phyloP scores from a whole-genome alignment of 2,113 vertebrate genomes.

The Otocyon megalotis region DNA sequence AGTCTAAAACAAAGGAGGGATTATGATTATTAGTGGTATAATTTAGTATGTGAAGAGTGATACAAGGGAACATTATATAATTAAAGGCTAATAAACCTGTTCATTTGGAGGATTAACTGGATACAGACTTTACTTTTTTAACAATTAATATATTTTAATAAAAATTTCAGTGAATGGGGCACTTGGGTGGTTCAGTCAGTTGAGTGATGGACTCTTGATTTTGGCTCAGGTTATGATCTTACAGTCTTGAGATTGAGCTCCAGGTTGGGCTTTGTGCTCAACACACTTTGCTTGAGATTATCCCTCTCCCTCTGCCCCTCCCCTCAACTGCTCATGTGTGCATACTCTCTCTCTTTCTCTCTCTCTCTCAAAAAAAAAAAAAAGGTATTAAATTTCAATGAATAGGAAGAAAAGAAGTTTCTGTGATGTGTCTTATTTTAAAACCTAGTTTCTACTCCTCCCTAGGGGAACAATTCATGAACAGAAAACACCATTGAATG shows the following conservation, averaged over 20 bases:
- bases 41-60: background rate
- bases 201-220: background rate
- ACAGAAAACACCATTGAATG: conserved; percentile 78
- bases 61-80: background rate
- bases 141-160: conserved; percentile 59
- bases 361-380: background rate
- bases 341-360: background rate
- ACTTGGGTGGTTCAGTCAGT: background rate
- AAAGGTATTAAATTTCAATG: background rate
- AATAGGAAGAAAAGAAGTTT: conserved; percentile 57
- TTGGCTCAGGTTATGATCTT: background rate
- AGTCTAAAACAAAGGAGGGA: background rate
- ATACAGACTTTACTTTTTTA: conserved; percentile 64
- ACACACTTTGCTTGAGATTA: background rate
- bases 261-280: background rate
- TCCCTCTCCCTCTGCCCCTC: background rate
- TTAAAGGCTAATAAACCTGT: background rate
- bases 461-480: conserved; percentile 75
- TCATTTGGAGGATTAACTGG: conserved; percentile 34
- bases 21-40: background rate
- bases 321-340: background rate
- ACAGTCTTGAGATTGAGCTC: background rate
- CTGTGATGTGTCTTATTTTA: conserved; percentile 69
- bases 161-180: background rate
- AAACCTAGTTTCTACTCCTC: conserved; percentile 62